Percentiles rank a stretch among this genome's conserved stretches.
Evolutionary conservation across 1,140 invertebrate genomes (phyloP).

Genomic region (Drosophila bipectinata): DNA sequence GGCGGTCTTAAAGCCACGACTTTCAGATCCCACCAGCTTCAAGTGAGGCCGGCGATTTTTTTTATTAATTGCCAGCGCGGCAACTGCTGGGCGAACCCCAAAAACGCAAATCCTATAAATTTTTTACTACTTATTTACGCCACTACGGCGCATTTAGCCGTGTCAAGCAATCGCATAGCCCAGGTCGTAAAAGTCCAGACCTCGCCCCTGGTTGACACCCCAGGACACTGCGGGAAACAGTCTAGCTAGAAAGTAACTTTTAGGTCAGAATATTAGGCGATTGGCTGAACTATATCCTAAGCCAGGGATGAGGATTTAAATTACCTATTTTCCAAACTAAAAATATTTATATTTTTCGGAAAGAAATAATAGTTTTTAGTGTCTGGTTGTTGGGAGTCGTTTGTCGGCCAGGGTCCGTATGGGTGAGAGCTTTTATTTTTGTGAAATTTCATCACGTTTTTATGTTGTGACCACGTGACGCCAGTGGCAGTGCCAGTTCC

Average conservation of each 20-base stretch:
- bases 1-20: slow-evolving; percentile 35
- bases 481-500: slow-evolving; percentile 58
- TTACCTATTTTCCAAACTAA: neutral
- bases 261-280: neutral
- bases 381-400: slow-evolving; percentile 33
- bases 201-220: slow-evolving; percentile 21
- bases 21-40: slow-evolving; percentile 6
- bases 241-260: neutral
- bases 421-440: slow-evolving; percentile 74
- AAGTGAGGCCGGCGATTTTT: slow-evolving; percentile 39
- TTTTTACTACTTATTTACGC: slow-evolving; percentile 82
- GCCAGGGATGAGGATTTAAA: neutral
- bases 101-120: slow-evolving; percentile 75
- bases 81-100: slow-evolving; percentile 63
- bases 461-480: slow-evolving; percentile 84
- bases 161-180: slow-evolving; percentile 78
- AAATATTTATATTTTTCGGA: neutral
- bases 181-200: slow-evolving; percentile 67
- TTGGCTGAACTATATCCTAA: neutral
- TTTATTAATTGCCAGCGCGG: slow-evolving; percentile 73
- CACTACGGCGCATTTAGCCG: slow-evolving; percentile 80
- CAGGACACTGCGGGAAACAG: slow-evolving; percentile 21
- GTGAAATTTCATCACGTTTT: slow-evolving; percentile 84
- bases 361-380: neutral
- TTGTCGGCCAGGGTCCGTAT: slow-evolving; percentile 27